Percentiles rank a stretch among this genome's conserved stretches.
phyloP scores from a whole-genome alignment of 2,888 invertebrate species.

The Apamea anceps region DNA sequence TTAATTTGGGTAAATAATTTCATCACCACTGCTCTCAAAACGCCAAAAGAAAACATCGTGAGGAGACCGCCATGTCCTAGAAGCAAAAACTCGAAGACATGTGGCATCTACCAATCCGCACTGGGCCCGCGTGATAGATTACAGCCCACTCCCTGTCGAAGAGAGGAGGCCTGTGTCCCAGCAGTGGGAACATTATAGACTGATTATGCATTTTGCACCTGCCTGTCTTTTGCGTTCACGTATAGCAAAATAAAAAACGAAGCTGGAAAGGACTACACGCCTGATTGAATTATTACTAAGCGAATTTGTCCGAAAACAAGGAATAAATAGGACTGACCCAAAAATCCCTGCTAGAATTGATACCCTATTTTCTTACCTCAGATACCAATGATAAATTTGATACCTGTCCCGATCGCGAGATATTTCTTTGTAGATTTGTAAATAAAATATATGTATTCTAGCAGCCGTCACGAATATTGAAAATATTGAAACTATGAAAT shows the following conservation, averaged over 20 bases:
- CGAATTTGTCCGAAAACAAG: neutral
- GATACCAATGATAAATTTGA: slow-evolving; percentile 39
- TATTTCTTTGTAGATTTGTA: slow-evolving; percentile 44
- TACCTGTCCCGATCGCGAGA: slow-evolving; percentile 40
- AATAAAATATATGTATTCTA: slow-evolving; percentile 45
- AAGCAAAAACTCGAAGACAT: too few relatives aligned
- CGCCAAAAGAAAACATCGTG: too few relatives aligned
- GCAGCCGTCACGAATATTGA: slow-evolving; percentile 23
- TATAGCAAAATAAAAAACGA: neutral
- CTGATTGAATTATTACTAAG: neutral
- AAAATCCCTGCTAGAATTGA: neutral
- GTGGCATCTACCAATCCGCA: too few relatives aligned
- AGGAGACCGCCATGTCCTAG: too few relatives aligned
- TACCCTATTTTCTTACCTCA: slow-evolving; percentile 2
- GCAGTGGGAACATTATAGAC: too few relatives aligned
- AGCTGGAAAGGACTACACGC: neutral
- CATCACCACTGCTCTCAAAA: too few relatives aligned
- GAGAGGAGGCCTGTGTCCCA: too few relatives aligned
- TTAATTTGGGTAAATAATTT: too few relatives aligned
- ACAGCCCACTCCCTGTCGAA: too few relatives aligned
- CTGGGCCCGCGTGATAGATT: too few relatives aligned
- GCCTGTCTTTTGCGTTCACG: too few relatives aligned
- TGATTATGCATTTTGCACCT: too few relatives aligned
- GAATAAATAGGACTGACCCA: neutral
- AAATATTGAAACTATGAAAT: slow-evolving; percentile 12